These are phyloP conservation scores for Tetranychus piercei DNA, from an alignment of 2,888 invertebrate species.

Conservation along the genomic window DNA sequence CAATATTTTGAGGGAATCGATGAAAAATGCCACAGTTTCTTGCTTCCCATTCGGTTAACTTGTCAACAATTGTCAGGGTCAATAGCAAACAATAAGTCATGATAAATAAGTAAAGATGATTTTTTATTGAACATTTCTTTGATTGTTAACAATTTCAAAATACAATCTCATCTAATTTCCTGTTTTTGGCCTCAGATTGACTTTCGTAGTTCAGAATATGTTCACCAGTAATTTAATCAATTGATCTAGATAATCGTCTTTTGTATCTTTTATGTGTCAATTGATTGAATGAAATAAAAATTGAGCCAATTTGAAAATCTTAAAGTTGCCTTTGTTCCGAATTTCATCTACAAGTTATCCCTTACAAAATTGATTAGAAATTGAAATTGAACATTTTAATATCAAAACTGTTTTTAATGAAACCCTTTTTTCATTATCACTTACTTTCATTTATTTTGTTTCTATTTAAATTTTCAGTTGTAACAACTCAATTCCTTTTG, in stretches of 20 bases:
- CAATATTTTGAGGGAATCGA: background rate
- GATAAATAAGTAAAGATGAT: background rate
- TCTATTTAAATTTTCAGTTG: background rate
- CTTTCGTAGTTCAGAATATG: background rate
- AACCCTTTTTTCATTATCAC: background rate
- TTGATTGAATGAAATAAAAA: background rate
- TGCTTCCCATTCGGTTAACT: background rate
- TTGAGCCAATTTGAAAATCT: too few species aligned
- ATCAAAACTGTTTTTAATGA: background rate
- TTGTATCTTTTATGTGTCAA: background rate
- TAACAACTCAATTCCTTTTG: slow-evolving; percentile 3
- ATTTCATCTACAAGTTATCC: too few species aligned
- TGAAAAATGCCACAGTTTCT: background rate
- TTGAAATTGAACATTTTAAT: too few species aligned
- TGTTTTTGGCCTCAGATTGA: background rate
- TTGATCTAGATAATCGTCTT: background rate
- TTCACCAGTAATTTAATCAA: background rate
- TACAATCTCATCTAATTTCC: background rate
- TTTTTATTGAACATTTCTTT: background rate
- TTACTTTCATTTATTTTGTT: background rate
- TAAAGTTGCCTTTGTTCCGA: too few species aligned
- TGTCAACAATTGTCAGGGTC: background rate
- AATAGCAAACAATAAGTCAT: background rate
- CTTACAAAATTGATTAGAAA: too few species aligned
- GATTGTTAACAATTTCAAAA: background rate